phyloP scores from a whole-genome alignment of 2,113 vertebrate genomes.

The Sigmodon hispidus region DNA sequence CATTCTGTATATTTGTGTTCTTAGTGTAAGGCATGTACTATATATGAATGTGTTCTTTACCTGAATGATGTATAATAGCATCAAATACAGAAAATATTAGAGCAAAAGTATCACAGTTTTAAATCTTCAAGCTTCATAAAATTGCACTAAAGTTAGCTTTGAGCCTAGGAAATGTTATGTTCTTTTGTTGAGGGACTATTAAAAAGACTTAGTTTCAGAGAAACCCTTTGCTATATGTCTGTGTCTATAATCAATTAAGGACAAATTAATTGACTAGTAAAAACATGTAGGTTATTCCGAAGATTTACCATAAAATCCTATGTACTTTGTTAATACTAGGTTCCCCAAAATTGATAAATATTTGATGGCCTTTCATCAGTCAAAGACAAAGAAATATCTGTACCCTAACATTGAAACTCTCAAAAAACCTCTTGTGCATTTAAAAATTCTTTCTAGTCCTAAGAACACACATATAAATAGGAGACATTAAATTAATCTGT shows the following conservation, averaged over 20 bases:
- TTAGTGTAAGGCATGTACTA: not conserved
- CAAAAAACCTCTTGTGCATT: not conserved
- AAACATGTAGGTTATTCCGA: not conserved
- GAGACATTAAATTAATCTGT: not conserved
- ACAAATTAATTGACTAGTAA: conserved; percentile 3
- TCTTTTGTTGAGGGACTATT: not conserved
- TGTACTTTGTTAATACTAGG: not conserved
- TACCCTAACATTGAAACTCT: not conserved
- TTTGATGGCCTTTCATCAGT: not conserved
- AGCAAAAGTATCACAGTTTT: not conserved
- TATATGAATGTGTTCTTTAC: not conserved
- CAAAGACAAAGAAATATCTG: not conserved
- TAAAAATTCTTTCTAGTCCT: not conserved
- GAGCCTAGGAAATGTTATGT: not conserved
- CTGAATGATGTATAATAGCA: not conserved
- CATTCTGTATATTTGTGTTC: not conserved
- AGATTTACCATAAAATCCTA: conserved; percentile 3
- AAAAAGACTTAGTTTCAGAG: conserved; percentile 42
- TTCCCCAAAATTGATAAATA: conserved; percentile 23
- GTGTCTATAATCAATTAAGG: not conserved
- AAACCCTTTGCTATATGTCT: not conserved
- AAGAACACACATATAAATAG: conserved; percentile 15
- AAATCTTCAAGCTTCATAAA: not conserved
- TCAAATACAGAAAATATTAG: not conserved
- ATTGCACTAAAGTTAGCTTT: not conserved